phyloP scores from a whole-genome alignment of 2,797 vertebrate species.

The Hippoglossus hippoglossus region DNA sequence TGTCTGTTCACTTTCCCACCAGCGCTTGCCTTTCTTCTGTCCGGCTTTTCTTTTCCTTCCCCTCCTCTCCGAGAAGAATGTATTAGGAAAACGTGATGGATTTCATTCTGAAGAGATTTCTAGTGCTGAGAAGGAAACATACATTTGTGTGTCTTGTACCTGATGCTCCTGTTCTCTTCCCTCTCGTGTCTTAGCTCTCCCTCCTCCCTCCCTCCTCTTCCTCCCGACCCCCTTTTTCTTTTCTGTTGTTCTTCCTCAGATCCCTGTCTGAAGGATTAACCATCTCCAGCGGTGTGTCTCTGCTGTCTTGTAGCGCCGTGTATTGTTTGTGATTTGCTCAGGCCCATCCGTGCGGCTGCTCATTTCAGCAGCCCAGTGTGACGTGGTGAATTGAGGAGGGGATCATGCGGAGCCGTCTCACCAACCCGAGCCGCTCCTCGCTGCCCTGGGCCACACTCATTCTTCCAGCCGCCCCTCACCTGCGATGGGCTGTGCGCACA shows the following conservation, averaged over 20 bases:
- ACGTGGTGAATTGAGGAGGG: conserved; percentile 51
- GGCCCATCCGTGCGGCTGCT: conserved; percentile 69
- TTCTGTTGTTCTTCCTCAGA: conserved; percentile 66
- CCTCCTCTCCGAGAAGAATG: conserved; percentile 66
- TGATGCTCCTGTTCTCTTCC: conserved; percentile 60
- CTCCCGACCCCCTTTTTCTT: neutral
- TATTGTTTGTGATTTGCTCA: conserved; percentile 76
- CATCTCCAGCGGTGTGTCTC: conserved; percentile 77
- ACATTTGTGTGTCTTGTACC: conserved; percentile 68
- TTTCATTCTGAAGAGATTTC: conserved; percentile 69
- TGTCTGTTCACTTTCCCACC: conserved; percentile 86
- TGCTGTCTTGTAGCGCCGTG: conserved; percentile 69
- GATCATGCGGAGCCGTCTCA: conserved; percentile 26
- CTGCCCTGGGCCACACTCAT: conserved; percentile 71
- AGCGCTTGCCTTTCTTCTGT: conserved; percentile 72
- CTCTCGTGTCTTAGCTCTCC: conserved; percentile 34
- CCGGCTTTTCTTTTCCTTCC: conserved; percentile 53
- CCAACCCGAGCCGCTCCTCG: conserved; percentile 22
- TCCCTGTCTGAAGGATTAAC: conserved; percentile 79
- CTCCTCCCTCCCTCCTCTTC: conserved; percentile 8
- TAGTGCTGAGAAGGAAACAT: conserved; percentile 52
- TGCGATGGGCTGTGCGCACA: conserved; percentile 50
- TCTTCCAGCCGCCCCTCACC: conserved; percentile 57
- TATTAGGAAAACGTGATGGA: conserved; percentile 78
- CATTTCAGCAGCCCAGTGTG: conserved; percentile 72